Percentiles rank a stretch among this genome's conserved stretches.
These are phyloP conservation scores for Lacerta viridis DNA, from an alignment of 2,797 vertebrate genomes.

Conservation along the genomic window DNA sequence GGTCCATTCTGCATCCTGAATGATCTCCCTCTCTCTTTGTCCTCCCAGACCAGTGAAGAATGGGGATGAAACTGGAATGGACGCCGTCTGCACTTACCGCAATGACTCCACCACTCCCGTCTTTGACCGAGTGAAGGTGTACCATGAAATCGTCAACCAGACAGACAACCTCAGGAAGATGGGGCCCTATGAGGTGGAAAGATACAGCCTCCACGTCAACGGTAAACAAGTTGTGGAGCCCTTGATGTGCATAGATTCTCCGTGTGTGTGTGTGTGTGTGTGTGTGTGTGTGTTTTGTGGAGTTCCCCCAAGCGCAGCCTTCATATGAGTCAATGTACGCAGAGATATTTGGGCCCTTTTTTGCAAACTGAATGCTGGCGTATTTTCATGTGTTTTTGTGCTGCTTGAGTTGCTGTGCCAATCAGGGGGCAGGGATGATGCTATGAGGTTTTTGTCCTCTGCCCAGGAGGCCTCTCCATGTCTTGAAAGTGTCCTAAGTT, in stretches of 20 bases:
- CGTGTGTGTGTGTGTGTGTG: no score
- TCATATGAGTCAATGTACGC: neutral
- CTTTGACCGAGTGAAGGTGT: slow-evolving; percentile 65
- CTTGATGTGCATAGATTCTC: no score
- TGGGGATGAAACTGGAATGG: slow-evolving; percentile 65
- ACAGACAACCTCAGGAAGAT: slow-evolving; percentile 56
- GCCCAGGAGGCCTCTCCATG: no score
- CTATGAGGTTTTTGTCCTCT: no score
- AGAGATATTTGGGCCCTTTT: no score
- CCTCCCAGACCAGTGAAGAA: slow-evolving; percentile 68
- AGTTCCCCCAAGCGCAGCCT: neutral
- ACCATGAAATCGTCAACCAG: slow-evolving; percentile 72
- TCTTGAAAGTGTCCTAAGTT: no score
- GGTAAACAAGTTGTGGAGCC: slow-evolving; percentile 30
- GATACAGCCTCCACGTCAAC: slow-evolving; percentile 52
- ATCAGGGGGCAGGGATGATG: no score
- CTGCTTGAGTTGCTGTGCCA: no score
- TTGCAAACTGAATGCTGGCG: no score
- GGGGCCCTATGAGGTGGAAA: slow-evolving; percentile 40
- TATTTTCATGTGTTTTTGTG: no score
- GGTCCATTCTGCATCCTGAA: no score
- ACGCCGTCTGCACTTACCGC: slow-evolving; percentile 70
- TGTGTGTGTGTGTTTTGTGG: neutral
- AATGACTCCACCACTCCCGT: neutral
- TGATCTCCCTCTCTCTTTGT: neutral